A percentile compares a stretch with the other conserved stretches of the same genome.
These are phyloP conservation scores for Nicator chloris DNA, from an alignment of 2,113 vertebrate species.

Conservation along the genomic window DNA sequence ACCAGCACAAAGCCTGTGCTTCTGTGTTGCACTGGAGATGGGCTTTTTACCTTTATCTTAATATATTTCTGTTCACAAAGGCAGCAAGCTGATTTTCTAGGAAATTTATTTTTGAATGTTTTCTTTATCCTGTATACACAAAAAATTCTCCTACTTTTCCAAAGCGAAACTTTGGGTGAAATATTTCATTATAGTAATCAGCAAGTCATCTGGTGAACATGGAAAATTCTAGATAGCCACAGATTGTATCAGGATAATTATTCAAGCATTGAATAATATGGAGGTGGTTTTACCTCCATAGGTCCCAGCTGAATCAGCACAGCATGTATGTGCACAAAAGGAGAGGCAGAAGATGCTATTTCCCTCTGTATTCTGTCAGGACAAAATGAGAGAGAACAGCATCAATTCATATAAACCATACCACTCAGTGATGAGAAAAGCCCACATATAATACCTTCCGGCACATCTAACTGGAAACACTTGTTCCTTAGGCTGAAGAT, in stretches of 20 bases:
- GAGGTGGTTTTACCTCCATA: background rate
- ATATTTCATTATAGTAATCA: slow-evolving; percentile 42
- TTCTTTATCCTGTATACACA: slow-evolving; percentile 30
- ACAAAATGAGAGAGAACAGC: background rate
- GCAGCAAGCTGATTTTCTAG: slow-evolving; percentile 32
- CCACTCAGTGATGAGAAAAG: background rate
- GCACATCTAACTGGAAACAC: background rate
- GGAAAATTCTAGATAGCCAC: slow-evolving; percentile 28
- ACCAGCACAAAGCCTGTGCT: background rate
- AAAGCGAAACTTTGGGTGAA: slow-evolving; percentile 52
- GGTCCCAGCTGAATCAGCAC: background rate
- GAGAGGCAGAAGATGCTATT: background rate
- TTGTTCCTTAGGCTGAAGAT: background rate
- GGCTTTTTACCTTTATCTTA: slow-evolving; percentile 34
- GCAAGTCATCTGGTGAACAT: slow-evolving; percentile 25
- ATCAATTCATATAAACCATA: background rate
- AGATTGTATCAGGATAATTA: background rate
- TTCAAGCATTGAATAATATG: background rate
- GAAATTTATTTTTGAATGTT: slow-evolving; percentile 55
- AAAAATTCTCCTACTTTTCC: slow-evolving; percentile 41
- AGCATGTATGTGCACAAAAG: rapidly evolving
- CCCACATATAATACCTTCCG: background rate
- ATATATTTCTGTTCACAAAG: slow-evolving; percentile 24
- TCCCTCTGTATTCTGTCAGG: background rate
- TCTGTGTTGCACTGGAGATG: slow-evolving; percentile 11